These are phyloP conservation scores for Rhynchotus rufescens DNA, from an alignment of 2,797 vertebrate genomes.

Conservation along the genomic window DNA sequence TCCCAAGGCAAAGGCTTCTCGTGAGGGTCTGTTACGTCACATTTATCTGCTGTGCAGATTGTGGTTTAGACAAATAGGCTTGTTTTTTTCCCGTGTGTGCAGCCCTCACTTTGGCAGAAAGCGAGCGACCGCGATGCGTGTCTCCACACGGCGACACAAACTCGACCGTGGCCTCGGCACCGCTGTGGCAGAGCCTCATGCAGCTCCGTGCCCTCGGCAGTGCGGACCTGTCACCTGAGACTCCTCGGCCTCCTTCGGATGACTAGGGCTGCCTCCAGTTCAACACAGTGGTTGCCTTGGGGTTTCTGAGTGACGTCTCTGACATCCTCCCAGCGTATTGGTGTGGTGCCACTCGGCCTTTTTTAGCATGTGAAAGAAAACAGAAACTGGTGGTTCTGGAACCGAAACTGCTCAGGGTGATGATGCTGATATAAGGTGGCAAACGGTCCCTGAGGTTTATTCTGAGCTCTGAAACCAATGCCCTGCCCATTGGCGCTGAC, in stretches of 20 bases:
- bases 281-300: background rate
- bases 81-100: too few relatives aligned
- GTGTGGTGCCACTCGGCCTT: background rate
- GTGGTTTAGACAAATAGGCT: background rate
- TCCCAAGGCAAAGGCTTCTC: constrained; percentile 40
- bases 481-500: background rate
- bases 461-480: background rate
- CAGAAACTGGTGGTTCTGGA: background rate
- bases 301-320: background rate
- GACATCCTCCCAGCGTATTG: fast-evolving
- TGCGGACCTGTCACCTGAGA: background rate
- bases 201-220: too few relatives aligned
- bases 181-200: background rate
- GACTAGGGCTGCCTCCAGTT: background rate
- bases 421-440: background rate
- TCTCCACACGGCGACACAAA: too few relatives aligned
- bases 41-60: constrained; percentile 13
- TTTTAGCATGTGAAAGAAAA: background rate
- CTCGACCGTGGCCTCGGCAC: background rate
- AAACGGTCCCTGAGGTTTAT: background rate
- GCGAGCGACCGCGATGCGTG: too few relatives aligned
- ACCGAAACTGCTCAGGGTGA: background rate
- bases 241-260: background rate
- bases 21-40: constrained; percentile 48
- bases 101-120: too few relatives aligned